phyloP scores from a whole-genome alignment of 2,797 vertebrate genomes.

The Cyclura pinguis region DNA sequence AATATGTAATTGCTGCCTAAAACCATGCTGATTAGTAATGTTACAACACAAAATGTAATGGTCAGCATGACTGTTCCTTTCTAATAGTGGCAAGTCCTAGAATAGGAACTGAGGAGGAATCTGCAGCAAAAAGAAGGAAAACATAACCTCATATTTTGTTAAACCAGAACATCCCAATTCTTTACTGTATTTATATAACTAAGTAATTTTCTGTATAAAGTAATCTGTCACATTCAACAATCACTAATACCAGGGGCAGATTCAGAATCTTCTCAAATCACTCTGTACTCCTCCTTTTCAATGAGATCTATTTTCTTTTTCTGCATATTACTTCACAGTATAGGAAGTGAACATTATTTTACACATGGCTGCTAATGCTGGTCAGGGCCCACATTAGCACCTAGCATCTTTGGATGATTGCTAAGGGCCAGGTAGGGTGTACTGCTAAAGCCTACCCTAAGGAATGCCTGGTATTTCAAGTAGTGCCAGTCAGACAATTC shows the following conservation, averaged over 20 bases:
- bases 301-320: not conserved
- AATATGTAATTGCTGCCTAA: conserved; percentile 48
- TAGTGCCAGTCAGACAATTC: not conserved
- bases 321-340: not conserved
- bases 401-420: not conserved
- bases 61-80: not conserved
- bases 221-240: not conserved
- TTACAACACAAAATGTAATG: conserved; percentile 60
- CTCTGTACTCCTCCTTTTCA: not conserved
- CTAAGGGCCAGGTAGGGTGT: not conserved
- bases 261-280: not conserved
- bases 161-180: not conserved
- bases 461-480: too few species aligned
- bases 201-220: not conserved
- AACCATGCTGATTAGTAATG: conserved; percentile 28
- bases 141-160: not conserved
- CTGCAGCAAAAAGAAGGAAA: not conserved
- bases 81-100: not conserved
- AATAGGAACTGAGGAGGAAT: not conserved
- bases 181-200: not conserved
- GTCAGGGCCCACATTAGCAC: not conserved
- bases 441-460: not conserved
- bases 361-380: not conserved
- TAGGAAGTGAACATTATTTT: not conserved
- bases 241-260: not conserved